These are phyloP conservation scores for Drosophila busckii DNA, from an alignment of 1,140 invertebrate species.

Conservation along the genomic window DNA sequence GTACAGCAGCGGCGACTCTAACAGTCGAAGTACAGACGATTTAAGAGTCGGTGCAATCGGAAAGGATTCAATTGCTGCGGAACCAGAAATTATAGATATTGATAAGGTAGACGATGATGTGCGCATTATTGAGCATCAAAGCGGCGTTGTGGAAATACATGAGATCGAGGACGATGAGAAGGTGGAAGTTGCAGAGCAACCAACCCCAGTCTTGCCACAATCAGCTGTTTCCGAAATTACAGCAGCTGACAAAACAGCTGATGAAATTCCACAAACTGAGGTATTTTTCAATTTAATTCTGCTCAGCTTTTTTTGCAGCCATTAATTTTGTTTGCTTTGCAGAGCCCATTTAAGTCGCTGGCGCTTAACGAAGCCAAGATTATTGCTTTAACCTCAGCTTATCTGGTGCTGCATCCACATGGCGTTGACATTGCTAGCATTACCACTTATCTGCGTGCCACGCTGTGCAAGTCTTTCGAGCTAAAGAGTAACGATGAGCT, in stretches of 20 bases:
- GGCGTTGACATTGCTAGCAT: constrained; percentile 91
- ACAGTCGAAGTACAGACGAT: constrained; percentile 11
- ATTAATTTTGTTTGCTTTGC: background rate
- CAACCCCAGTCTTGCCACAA: background rate
- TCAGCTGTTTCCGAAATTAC: background rate
- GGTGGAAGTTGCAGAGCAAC: constrained; percentile 22
- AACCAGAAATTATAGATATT: constrained; percentile 62
- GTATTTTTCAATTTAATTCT: too few relatives aligned
- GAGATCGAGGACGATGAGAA: constrained; percentile 78
- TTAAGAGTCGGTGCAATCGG: background rate
- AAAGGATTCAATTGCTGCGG: constrained; percentile 8
- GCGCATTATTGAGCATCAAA: constrained; percentile 67
- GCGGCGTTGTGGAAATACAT: constrained; percentile 80
- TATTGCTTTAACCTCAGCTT: constrained; percentile 89
- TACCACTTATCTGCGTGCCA: constrained; percentile 90
- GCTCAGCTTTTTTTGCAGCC: too few relatives aligned
- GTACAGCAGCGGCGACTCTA: constrained; percentile 45
- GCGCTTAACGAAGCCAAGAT: constrained; percentile 83
- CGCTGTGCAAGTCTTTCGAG: constrained; percentile 81
- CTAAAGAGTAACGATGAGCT: constrained; percentile 84
- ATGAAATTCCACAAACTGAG: too few relatives aligned
- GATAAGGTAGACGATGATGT: constrained; percentile 73
- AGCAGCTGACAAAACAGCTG: too few relatives aligned
- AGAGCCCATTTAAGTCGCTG: constrained; percentile 68
- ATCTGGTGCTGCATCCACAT: constrained; percentile 92